Evolutionary conservation across 2,888 invertebrate genomes (phyloP), one percentile per base, ranked within the genome.

Genomic region (Gandaritis pyraliata): DNA sequence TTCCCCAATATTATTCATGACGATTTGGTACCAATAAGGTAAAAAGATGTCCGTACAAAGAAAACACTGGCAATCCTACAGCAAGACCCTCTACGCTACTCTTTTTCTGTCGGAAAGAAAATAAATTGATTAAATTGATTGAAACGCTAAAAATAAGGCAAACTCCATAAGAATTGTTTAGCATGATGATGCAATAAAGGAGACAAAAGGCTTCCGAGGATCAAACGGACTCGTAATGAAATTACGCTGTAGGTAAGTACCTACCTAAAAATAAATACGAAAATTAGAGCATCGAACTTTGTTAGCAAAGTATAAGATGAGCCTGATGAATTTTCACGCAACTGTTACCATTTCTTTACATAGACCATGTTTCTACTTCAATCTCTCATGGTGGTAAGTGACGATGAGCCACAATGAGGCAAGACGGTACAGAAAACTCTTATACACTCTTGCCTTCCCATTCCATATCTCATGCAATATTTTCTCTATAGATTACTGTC

Each of bases 61-160:
- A 33, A 11, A 33, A 33, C 8, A 2, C 6, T 33, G 10, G 8
- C 23, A 23, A 23, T 23, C 6, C n/a, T 23, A 2, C 6, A 23
- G 23, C 23, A 23, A 23, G 23, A 23, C 1, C 23, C 23, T 23
- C 23, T 23, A 23, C 5, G 23, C 23, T 23, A 23, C 23, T 23
- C 23, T 23, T 23, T 23, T 23, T 4, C 2, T 23, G 23, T 23
- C 6, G 23, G 23, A 23, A 23, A 23, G 3, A 23, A 23, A 23
- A 23, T 23, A 33, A 33, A 10, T 0, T 33, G 33, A 11, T 30
- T 30, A 11, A 33, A 6, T 60, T 49, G 45, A 29, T 13, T 38
- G 49, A 54, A 49, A 43, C 48, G 48, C 15, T 23, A 11, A 52
- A 18, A 6, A 54, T 38, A 49, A 55, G 60, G 60, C 55, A 60